Conservation (phyloP, 2,888 invertebrate genomes). For the Athrips mouffetella region DNA sequence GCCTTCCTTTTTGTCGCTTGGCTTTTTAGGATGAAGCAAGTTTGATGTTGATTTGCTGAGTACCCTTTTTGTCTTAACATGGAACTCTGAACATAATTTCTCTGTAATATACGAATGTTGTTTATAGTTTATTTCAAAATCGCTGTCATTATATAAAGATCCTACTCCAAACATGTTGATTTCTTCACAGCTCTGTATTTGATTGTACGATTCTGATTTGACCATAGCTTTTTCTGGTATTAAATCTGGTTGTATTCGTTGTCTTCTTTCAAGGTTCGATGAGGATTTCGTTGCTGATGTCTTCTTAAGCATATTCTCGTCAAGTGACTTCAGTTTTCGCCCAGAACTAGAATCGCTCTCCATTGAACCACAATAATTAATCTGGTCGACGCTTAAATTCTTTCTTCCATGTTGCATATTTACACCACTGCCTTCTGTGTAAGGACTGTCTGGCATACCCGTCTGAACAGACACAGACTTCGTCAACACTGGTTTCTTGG, state of each 20-base stretch:
- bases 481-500: constrained; percentile 69
- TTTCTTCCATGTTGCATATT: constrained; percentile 71
- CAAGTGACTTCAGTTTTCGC: constrained; percentile 67
- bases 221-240: constrained; percentile 73
- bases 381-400: constrained; percentile 73
- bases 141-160: constrained; percentile 77
- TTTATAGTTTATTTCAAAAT: constrained; percentile 73
- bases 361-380: constrained; percentile 74
- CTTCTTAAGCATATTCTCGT: constrained; percentile 73
- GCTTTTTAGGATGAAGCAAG: constrained; percentile 78
- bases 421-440: constrained; percentile 56
- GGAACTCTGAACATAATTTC: constrained; percentile 83
- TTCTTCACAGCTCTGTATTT: constrained; percentile 75
- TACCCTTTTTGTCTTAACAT: constrained; percentile 82
- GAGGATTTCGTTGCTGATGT: constrained; percentile 67
- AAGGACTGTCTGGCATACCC: constrained; percentile 68
- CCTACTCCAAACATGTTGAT: constrained; percentile 76
- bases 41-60: constrained; percentile 82
- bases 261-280: constrained; percentile 68
- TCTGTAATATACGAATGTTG: constrained; percentile 83
- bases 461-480: constrained; percentile 76
- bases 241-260: constrained; percentile 73
- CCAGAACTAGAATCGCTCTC: constrained; percentile 73
- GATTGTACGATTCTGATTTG: constrained; percentile 72
- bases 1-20: constrained; percentile 69